These are phyloP conservation scores for Zapus hudsonius DNA, from an alignment of 2,113 vertebrate species.

Conservation along the genomic window DNA sequence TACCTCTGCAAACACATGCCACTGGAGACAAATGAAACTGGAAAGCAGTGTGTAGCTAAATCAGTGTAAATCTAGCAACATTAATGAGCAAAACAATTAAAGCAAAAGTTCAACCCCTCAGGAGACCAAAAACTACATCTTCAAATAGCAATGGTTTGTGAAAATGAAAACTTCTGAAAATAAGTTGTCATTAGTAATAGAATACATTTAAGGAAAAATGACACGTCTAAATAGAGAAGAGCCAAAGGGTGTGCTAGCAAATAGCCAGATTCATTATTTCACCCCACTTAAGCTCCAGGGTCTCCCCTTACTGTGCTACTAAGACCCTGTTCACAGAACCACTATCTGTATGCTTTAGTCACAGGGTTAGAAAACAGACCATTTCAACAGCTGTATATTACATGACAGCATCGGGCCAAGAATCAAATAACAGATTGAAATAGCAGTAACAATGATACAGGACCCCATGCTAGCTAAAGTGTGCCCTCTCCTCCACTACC, in stretches of 20 bases:
- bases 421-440: constrained; percentile 40
- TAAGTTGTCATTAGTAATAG: background rate
- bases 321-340: constrained; percentile 23
- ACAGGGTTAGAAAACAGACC: background rate
- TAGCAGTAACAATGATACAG: background rate
- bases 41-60: constrained; percentile 58
- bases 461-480: constrained; percentile 20
- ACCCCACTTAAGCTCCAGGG: background rate
- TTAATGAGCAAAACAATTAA: constrained; percentile 69
- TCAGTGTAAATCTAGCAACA: constrained; percentile 58
- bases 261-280: background rate
- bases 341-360: background rate
- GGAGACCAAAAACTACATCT: constrained; percentile 42
- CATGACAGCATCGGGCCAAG: constrained; percentile 41
- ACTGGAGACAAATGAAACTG: constrained; percentile 60
- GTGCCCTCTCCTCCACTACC: constrained; percentile 39
- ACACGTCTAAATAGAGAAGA: background rate
- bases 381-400: constrained; percentile 23
- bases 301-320: background rate
- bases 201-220: constrained; percentile 22
- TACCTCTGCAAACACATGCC: constrained; percentile 64
- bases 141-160: constrained; percentile 13
- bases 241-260: background rate
- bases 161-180: constrained; percentile 40
- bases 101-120: constrained; percentile 7